Conservation (phyloP, 2,113 vertebrate genomes). For the Tiliqua scincoides region DNA sequence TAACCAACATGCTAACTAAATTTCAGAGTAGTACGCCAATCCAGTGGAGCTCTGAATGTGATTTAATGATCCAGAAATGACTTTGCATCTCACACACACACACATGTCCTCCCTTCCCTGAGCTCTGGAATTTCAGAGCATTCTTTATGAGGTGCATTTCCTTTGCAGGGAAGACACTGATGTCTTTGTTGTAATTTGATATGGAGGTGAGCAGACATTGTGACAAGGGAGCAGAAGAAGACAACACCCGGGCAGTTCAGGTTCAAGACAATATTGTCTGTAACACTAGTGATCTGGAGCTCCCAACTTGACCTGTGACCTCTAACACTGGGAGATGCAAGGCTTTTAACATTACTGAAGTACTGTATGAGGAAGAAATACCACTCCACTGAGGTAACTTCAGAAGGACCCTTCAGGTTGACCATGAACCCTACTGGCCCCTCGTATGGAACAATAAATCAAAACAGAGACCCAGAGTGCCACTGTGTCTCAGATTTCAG, state of each 20-base stretch:
- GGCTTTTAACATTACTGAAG: not conserved
- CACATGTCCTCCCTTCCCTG: not conserved
- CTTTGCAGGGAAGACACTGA: not conserved
- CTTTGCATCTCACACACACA: not conserved
- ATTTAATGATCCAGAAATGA: not conserved
- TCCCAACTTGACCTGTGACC: not conserved
- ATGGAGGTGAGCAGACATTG: not conserved
- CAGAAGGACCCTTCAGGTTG: not conserved
- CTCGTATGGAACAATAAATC: not conserved
- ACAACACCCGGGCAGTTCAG: not conserved
- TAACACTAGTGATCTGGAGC: not conserved
- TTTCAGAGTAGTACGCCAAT: not conserved
- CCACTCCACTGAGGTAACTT: not conserved
- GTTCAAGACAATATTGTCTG: not conserved
- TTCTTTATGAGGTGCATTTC: not conserved
- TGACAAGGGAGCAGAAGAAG: not conserved
- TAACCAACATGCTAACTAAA: conserved; percentile 2
- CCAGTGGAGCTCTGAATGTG: not conserved
- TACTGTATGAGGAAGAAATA: not conserved
- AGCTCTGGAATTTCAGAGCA: not conserved
- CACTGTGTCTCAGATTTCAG: not conserved
- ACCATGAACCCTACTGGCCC: not conserved
- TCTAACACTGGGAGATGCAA: not conserved
- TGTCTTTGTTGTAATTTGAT: not conserved
- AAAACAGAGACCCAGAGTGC: not conserved